phyloP scores from a whole-genome alignment of 1,140 invertebrate genomes.

The Arion vulgaris region DNA sequence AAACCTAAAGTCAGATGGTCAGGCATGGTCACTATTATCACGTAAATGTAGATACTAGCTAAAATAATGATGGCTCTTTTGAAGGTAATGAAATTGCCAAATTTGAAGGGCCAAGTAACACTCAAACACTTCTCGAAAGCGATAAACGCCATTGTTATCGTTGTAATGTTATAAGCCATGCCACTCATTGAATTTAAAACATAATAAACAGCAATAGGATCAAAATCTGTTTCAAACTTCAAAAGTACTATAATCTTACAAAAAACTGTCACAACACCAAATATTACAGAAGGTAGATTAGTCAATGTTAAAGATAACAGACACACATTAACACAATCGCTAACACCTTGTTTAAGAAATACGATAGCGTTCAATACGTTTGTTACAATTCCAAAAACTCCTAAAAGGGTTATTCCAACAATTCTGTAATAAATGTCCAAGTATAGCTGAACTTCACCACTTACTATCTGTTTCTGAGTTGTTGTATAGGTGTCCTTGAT shows the following conservation, averaged over 20 bases:
- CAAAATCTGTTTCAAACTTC: not conserved
- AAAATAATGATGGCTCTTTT: not conserved
- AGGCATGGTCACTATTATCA: not conserved
- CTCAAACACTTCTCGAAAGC: not conserved
- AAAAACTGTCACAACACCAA: not conserved
- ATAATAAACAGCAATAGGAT: not conserved
- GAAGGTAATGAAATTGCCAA: not conserved
- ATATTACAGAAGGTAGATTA: not conserved
- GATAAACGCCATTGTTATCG: not conserved
- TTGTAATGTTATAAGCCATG: not conserved
- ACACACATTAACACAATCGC: not conserved
- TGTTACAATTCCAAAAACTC: not conserved
- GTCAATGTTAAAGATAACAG: not conserved
- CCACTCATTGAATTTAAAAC: not conserved
- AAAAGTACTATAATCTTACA: not conserved
- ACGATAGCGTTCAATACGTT: not conserved
- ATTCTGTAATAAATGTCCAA: constrained; percentile 4
- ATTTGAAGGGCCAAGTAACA: not conserved
- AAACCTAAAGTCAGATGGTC: not conserved
- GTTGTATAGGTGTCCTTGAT: not conserved
- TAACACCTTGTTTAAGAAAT: not conserved
- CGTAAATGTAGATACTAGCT: not conserved
- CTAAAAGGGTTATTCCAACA: not conserved
- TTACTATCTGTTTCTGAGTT: not conserved
- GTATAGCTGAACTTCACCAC: not conserved